phyloP scores from a whole-genome alignment of 2,797 vertebrate genomes.

The Sebastes cheni region DNA sequence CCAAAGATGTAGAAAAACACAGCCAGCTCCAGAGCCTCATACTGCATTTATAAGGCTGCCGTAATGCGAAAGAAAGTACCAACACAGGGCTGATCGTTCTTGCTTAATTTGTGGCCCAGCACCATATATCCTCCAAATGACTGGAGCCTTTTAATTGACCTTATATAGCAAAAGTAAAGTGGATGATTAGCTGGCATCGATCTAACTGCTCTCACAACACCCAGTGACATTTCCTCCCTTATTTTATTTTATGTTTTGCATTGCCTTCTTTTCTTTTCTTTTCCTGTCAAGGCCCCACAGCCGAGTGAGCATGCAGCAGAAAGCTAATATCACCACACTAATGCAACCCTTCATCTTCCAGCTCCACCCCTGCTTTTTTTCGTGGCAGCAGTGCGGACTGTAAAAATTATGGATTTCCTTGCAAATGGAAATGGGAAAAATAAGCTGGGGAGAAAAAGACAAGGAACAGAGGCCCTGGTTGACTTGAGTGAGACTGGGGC shows the following conservation, averaged over 20 bases:
- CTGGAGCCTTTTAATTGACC: slow-evolving; percentile 65
- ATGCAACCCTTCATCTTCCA: slow-evolving; percentile 65
- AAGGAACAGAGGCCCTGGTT: slow-evolving; percentile 37
- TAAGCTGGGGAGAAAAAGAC: slow-evolving; percentile 35
- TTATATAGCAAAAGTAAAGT: slow-evolving; percentile 62
- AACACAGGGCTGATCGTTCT: neutral
- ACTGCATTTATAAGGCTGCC: neutral
- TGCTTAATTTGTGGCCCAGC: slow-evolving; percentile 12
- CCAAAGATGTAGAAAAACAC: neutral
- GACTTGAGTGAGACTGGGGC: slow-evolving; percentile 53
- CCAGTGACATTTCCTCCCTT: slow-evolving; percentile 54
- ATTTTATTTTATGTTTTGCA: slow-evolving; percentile 40
- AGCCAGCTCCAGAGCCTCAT: neutral
- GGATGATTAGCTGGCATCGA: slow-evolving; percentile 71
- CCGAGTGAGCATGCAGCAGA: slow-evolving; percentile 35
- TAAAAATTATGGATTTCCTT: slow-evolving; percentile 67
- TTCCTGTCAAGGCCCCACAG: slow-evolving; percentile 17
- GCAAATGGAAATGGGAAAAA: slow-evolving; percentile 60
- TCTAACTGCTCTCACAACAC: slow-evolving; percentile 43
- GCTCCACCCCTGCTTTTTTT: slow-evolving; percentile 24
- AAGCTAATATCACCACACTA: slow-evolving; percentile 55
- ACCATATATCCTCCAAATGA: slow-evolving; percentile 12
- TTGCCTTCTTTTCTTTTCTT: neutral
- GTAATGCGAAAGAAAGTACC: neutral
- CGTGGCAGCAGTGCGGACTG: slow-evolving; percentile 27